A percentile compares a stretch with the other conserved stretches of the same genome.
Evolutionary conservation across 2,797 vertebrate genomes (phyloP).

Genomic region (Rhincodon typus): DNA sequence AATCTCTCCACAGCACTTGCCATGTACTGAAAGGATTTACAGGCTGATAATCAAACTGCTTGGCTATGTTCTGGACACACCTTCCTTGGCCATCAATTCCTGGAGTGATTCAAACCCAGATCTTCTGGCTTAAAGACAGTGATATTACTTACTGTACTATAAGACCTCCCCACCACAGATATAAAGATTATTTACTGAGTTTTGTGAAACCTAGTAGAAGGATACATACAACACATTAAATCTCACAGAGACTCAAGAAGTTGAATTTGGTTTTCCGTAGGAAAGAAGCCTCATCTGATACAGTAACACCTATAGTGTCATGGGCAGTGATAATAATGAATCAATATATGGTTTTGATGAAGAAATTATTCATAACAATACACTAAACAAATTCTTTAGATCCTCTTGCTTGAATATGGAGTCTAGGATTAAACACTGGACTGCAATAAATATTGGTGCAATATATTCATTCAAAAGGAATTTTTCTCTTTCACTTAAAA

Average conservation of each 20-base stretch:
- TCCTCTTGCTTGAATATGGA: neutral
- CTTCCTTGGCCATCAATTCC: neutral
- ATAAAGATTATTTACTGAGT: neutral
- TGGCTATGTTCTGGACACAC: neutral
- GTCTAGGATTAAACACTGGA: neutral
- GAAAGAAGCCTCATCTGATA: neutral
- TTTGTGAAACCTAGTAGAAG: neutral
- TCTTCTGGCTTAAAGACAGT: neutral
- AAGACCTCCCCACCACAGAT: too few species aligned
- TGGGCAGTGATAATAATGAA: neutral
- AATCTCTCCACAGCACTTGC: neutral
- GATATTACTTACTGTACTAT: neutral
- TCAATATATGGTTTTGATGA: neutral
- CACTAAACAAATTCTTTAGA: neutral
- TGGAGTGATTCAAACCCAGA: neutral
- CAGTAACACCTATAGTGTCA: too few species aligned
- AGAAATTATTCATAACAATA: neutral
- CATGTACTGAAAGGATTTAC: neutral
- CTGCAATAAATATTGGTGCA: neutral
- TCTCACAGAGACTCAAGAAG: neutral
- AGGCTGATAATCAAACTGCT: neutral
- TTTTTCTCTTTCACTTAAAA: neutral
- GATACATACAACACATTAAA: too few species aligned
- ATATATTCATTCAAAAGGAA: neutral
- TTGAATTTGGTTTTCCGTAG: neutral